Conservation (phyloP, 2,113 vertebrate species). For the Caranx melampygus region DNA sequence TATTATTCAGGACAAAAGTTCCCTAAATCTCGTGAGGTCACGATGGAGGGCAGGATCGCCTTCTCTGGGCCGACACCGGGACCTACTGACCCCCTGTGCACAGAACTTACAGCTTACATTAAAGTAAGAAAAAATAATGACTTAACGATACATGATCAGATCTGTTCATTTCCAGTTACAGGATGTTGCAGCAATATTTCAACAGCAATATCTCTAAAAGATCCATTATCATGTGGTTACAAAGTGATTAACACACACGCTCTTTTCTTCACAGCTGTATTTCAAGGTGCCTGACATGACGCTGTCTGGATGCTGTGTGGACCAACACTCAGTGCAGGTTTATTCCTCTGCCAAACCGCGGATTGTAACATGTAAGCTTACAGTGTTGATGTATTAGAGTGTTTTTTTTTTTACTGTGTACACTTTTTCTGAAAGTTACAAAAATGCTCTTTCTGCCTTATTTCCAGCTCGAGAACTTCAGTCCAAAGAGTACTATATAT, state of each 20-base stretch:
- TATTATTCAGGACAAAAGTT: constrained; percentile 91
- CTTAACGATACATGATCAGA: background rate
- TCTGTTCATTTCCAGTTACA: background rate
- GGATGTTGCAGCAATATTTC: background rate
- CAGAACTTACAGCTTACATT: constrained; percentile 89
- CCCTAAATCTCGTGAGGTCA: constrained; percentile 91
- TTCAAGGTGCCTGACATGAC: constrained; percentile 94
- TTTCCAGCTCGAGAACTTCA: constrained; percentile 89
- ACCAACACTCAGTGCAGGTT: constrained; percentile 94
- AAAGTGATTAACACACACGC: background rate
- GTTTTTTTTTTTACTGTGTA: background rate
- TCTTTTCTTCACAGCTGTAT: constrained; percentile 83
- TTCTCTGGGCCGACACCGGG: constrained; percentile 83
- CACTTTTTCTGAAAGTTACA: background rate
- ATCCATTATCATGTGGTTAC: background rate
- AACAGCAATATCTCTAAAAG: background rate
- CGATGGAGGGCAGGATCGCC: constrained; percentile 86
- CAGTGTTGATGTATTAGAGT: background rate
- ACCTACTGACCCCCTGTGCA: constrained; percentile 88
- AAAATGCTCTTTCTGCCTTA: background rate
- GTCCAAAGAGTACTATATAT: constrained; percentile 94
- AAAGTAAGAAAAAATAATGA: constrained; percentile 83
- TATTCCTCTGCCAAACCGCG: constrained; percentile 91
- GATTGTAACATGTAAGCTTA: constrained; percentile 88
- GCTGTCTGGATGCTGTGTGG: constrained; percentile 91